These are phyloP conservation scores for Premnoplex brunnescens DNA, from an alignment of 2,797 vertebrate species.

Conservation along the genomic window DNA sequence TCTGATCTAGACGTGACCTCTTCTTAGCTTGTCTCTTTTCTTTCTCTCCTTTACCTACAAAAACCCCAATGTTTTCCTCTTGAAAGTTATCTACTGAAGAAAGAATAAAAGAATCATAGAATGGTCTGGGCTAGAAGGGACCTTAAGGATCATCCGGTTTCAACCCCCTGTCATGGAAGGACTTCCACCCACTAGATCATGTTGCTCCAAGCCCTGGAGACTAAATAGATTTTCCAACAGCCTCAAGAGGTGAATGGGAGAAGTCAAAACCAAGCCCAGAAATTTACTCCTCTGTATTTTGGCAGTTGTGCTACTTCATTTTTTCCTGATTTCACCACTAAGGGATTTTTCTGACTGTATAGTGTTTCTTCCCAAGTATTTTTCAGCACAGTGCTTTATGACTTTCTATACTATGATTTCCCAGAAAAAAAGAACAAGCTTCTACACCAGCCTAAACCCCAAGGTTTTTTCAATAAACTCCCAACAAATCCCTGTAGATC, in stretches of 20 bases:
- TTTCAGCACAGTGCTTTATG: background rate
- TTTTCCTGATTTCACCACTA: background rate
- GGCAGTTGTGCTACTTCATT: rapidly evolving
- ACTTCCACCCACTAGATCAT: too few species aligned
- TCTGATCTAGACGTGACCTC: background rate
- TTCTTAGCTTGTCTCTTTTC: background rate
- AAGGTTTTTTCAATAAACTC: constrained; percentile 32
- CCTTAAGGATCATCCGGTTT: background rate
- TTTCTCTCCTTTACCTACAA: background rate
- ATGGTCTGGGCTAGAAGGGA: background rate
- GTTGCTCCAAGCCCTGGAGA: background rate
- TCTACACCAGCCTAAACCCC: background rate
- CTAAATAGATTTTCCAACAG: background rate
- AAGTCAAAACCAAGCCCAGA: background rate
- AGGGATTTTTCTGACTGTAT: background rate
- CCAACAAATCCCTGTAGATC: constrained; percentile 5
- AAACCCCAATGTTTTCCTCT: background rate
- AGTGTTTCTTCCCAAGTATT: background rate
- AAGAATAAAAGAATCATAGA: background rate
- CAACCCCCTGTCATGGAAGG: background rate
- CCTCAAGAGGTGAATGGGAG: rapidly evolving
- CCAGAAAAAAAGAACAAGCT: background rate
- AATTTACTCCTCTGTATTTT: background rate
- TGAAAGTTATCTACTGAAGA: background rate
- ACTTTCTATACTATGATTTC: background rate